Percentiles rank a stretch among this genome's conserved stretches.
These are phyloP conservation scores for Axis porcinus DNA, from an alignment of 2,113 vertebrate genomes.

Conservation along the genomic window DNA sequence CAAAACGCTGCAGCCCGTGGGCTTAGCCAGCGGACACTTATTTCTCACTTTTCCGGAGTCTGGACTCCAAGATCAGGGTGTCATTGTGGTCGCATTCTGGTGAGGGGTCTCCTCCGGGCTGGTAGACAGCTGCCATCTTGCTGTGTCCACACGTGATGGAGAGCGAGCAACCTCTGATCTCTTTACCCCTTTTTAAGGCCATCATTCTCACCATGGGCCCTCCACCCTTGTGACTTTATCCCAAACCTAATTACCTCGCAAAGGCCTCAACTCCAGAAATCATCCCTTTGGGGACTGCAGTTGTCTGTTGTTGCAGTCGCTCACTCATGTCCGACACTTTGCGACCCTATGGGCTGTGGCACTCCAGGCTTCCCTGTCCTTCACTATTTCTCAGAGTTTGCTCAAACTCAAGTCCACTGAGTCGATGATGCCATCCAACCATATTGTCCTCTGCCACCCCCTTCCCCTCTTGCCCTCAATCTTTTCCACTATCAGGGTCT, in stretches of 20 bases:
- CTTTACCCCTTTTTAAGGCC: neutral
- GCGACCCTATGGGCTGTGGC: neutral
- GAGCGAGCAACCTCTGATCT: neutral
- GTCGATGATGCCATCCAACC: neutral
- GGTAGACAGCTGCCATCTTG: neutral
- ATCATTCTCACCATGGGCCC: neutral
- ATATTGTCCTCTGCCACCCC: neutral
- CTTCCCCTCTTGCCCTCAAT: neutral
- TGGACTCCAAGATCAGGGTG: neutral
- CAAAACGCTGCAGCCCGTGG: neutral
- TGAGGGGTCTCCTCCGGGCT: neutral
- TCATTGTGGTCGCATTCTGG: neutral
- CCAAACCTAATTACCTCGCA: neutral
- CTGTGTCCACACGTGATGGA: neutral
- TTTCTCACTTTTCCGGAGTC: neutral
- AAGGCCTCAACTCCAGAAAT: neutral
- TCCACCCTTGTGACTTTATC: neutral
- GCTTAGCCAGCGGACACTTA: accelerated
- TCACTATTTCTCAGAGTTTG: neutral
- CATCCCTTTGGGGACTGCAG: neutral
- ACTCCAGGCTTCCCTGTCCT: neutral
- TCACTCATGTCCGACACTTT: neutral
- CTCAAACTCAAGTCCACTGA: neutral
- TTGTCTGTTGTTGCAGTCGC: accelerated
- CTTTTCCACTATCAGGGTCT: neutral